These are phyloP conservation scores for Mya arenaria DNA, from an alignment of 1,140 invertebrate genomes.

Conservation along the genomic window DNA sequence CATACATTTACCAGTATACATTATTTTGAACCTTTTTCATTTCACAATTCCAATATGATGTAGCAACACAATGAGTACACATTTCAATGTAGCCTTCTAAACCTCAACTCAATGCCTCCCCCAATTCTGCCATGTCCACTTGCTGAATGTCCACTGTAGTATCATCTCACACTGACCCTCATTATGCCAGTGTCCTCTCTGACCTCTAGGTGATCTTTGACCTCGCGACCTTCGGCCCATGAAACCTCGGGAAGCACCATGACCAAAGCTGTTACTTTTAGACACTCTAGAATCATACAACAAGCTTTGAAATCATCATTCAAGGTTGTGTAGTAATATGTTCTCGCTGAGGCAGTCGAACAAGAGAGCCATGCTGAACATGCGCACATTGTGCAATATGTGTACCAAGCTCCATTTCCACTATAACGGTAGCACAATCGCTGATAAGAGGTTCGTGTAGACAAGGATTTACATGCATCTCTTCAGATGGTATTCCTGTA, in stretches of 20 bases:
- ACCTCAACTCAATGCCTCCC: neutral
- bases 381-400: neutral
- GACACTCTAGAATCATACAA: slow-evolving; percentile 24
- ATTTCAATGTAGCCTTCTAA: neutral
- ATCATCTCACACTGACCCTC: neutral
- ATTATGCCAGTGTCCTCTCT: slow-evolving; percentile 46
- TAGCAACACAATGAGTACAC: too few species aligned
- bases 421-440: too few species aligned
- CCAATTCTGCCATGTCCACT: slow-evolving; percentile 43
- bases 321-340: too few species aligned
- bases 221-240: slow-evolving; percentile 8
- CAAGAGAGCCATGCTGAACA: neutral
- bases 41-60: too few species aligned
- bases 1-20: too few species aligned
- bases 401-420: neutral
- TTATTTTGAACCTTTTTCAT: too few species aligned
- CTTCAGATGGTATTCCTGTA: too few species aligned
- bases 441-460: too few species aligned
- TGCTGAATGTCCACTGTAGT: slow-evolving; percentile 42
- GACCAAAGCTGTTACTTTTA: slow-evolving; percentile 39
- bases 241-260: slow-evolving; percentile 31
- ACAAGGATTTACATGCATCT: too few species aligned
- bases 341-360: neutral
- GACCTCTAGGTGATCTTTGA: neutral
- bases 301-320: neutral